Percentiles rank a stretch among this genome's conserved stretches.
Evolutionary conservation across 1,140 invertebrate genomes (phyloP).

Genomic region (Gryllus bimaculatus): DNA sequence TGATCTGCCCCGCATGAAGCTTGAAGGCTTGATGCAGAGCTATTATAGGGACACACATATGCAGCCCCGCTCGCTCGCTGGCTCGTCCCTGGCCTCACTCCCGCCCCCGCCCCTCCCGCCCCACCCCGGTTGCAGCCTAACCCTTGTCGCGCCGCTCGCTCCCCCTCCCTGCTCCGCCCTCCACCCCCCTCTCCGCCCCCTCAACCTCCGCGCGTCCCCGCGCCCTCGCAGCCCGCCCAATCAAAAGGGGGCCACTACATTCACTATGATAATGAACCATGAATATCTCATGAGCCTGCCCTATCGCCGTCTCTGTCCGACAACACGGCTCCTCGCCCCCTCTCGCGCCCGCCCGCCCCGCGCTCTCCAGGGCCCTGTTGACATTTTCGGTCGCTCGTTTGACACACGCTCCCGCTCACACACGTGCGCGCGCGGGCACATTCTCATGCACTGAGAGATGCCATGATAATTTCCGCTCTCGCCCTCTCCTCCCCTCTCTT

Average conservation of each 20-base stretch:
- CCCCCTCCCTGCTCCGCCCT: too few relatives aligned
- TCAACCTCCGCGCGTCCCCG: not conserved
- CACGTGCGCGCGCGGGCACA: not conserved
- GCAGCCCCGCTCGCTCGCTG: not conserved
- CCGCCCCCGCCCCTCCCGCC: not conserved
- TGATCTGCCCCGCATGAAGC: slow-evolving; percentile 7
- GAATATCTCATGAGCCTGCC: slow-evolving; percentile 21
- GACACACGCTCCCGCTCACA: not conserved
- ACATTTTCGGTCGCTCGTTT: slow-evolving; percentile 20
- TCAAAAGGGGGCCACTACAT: slow-evolving; percentile 22
- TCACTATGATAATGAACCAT: slow-evolving; percentile 25
- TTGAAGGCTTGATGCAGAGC: slow-evolving; percentile 15
- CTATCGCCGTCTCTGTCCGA: slow-evolving; percentile 8
- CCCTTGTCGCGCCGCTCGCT: not conserved
- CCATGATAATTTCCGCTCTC: too few relatives aligned
- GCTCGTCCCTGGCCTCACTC: not conserved
- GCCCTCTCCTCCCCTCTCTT: too few relatives aligned
- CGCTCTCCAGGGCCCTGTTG: slow-evolving; percentile 21
- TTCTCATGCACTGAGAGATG: not conserved
- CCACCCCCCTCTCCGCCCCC: not conserved
- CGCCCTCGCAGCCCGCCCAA: slow-evolving; percentile 16
- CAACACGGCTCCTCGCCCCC: slow-evolving; percentile 3
- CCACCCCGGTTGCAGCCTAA: not conserved
- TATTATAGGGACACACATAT: slow-evolving; percentile 17
- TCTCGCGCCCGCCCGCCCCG: slow-evolving; percentile 8